phyloP scores from a whole-genome alignment of 1,140 invertebrate species.

The Laupala kohalensis region DNA sequence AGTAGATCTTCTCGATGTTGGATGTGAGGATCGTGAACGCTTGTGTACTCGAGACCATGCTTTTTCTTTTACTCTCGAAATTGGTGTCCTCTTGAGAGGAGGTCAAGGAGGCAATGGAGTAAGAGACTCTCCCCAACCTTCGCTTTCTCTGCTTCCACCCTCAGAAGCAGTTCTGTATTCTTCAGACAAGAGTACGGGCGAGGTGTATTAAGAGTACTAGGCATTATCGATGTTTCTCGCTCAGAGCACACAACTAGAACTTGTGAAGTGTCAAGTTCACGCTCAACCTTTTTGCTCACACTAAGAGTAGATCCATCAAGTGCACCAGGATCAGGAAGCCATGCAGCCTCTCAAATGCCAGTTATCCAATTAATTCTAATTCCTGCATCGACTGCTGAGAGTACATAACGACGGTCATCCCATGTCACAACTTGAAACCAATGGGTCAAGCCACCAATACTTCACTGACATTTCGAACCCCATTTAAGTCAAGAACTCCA shows the following conservation, averaged over 20 bases:
- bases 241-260: constrained; percentile 4
- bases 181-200: constrained; percentile 62
- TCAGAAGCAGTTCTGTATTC: constrained; percentile 74
- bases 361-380: constrained; percentile 87
- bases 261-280: constrained; percentile 10
- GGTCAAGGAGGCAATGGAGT: constrained; percentile 56
- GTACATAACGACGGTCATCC: constrained; percentile 57
- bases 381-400: constrained; percentile 83
- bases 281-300: constrained; percentile 17
- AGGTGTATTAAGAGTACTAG: constrained; percentile 20
- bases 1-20: constrained; percentile 47
- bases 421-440: constrained; percentile 68
- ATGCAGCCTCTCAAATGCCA: constrained; percentile 64
- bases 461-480: constrained; percentile 68
- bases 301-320: constrained; percentile 10
- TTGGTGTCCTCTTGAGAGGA: constrained; percentile 48
- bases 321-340: constrained; percentile 35
- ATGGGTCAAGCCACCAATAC: constrained; percentile 61
- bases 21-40: constrained; percentile 46
- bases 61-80: constrained; percentile 64
- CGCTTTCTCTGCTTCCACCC: constrained; percentile 35
- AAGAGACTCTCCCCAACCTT: constrained; percentile 30
- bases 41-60: constrained; percentile 45
- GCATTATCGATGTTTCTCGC: constrained; percentile 11
- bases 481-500: constrained; percentile 77